phyloP scores from a whole-genome alignment of 2,113 vertebrate genomes.

The Proteles cristata region DNA sequence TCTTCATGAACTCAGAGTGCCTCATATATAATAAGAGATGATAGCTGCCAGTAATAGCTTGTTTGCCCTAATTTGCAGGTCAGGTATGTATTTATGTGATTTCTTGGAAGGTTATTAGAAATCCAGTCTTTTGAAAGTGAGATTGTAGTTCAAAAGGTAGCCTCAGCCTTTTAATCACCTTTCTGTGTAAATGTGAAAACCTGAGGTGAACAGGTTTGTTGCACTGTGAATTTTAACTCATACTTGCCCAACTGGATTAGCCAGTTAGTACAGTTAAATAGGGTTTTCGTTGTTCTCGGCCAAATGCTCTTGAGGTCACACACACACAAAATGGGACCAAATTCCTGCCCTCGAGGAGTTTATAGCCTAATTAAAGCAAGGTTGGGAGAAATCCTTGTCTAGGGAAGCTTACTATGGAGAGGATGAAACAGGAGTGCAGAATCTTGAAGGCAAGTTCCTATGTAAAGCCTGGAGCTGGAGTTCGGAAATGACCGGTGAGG shows the following conservation, averaged over 20 bases:
- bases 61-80: background rate
- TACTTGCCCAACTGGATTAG: slow-evolving; percentile 55
- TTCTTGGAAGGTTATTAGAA: slow-evolving; percentile 49
- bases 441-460: background rate
- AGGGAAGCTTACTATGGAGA: background rate
- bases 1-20: background rate
- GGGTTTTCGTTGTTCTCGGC: slow-evolving; percentile 23
- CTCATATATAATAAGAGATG: background rate
- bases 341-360: slow-evolving; percentile 62
- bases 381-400: background rate
- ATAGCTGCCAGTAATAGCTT: background rate
- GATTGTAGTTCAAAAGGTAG: background rate
- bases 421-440: background rate
- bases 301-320: slow-evolving; percentile 22
- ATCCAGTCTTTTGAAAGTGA: background rate
- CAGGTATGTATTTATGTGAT: background rate
- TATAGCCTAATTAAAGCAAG: background rate
- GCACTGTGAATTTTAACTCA: background rate
- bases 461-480: background rate
- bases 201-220: background rate
- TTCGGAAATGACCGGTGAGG: background rate
- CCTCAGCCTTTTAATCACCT: background rate
- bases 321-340: background rate
- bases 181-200: slow-evolving; percentile 45
- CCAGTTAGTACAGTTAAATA: slow-evolving; percentile 57